Base-by-base conservation (phyloP, 2,888 invertebrate species). In the Ceratothoa steindachneri region DNA sequence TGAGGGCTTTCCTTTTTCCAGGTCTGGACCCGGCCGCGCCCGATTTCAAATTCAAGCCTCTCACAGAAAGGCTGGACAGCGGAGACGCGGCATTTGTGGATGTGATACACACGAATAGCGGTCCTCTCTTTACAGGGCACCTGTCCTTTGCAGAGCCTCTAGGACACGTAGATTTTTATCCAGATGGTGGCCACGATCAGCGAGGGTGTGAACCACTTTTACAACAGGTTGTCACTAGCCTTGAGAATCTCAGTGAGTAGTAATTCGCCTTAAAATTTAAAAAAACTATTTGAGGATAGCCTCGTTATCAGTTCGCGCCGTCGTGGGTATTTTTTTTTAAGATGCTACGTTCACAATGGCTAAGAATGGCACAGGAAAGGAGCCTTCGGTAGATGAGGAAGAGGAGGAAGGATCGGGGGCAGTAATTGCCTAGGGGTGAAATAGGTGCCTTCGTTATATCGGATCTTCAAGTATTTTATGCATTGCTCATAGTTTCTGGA, bases 11-110 rank as follows among this genome's bases (percentile, higher is more conserved):
- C 7, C 15, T 41, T 15, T 41, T 41, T 41, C 41, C 5, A 65
- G 65, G 65, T 65, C 65, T 65, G 4, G 65, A 65, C 65, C 65
- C 65, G 5, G 65, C 65, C 65, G n/a, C 0, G 5, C 65, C 65
- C 1, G 22, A 24, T 28, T 65, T 65, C 65, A 27, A 28, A 9
- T n/a, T 24, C n/a, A 28, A 24, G 5, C 22, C 65, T n/a, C 65
- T 65, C 12, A n/a, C 24, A 15, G 65, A 65, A 5, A 24, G 22
- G 27, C 65, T 65, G 3, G 65, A 65, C 1, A 1, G n/a, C 19
- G n/a, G 65, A 24, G 65, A 65, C 12, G 65, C 65, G 4, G n/a
- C 19, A 24, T 65, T 65, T 27, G 65, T 65, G 19, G 65, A 65
- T 28, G 65, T 65, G 4, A 65, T 65, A 19, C 65, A 65, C 12